Evolutionary conservation across 2,888 invertebrate species (phyloP).

Genomic region (Proisotoma minuta): DNA sequence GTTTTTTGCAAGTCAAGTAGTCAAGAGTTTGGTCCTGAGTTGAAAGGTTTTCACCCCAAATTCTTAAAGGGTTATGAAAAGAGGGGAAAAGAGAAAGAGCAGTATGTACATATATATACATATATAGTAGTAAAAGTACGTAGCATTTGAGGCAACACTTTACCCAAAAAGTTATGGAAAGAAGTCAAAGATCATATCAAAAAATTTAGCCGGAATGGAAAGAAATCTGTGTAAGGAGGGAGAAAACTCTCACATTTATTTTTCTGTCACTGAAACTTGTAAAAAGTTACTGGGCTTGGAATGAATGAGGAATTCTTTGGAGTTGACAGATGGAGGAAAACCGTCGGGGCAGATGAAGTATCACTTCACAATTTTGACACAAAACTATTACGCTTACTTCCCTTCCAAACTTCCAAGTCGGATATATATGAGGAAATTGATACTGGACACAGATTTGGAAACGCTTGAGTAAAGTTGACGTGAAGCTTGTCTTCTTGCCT

Average conservation of each 20-base stretch:
- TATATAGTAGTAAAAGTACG: not conserved
- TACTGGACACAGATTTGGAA: conserved; percentile 3
- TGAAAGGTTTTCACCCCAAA: not conserved
- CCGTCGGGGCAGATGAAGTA: conserved; percentile 6
- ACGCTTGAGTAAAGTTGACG: not conserved
- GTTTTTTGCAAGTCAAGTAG: conserved; percentile 11
- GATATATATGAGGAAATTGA: conserved; percentile 4
- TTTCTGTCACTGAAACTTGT: conserved; percentile 7
- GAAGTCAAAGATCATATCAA: conserved; percentile 8
- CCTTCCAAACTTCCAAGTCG: not conserved
- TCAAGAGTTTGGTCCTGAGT: not conserved
- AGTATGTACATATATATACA: not conserved
- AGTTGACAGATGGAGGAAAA: conserved; percentile 10
- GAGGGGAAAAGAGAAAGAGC: not conserved
- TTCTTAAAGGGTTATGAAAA: not conserved
- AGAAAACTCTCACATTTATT: conserved; percentile 7
- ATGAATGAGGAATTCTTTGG: conserved; percentile 7
- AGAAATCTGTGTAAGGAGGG: not conserved
- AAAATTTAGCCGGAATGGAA: not conserved
- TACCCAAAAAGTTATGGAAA: conserved; percentile 6
- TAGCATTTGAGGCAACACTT: not conserved
- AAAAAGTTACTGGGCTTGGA: not conserved
- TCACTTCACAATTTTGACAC: conserved; percentile 6
- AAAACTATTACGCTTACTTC: conserved; percentile 4
- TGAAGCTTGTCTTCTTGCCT: not conserved